phyloP scores from a whole-genome alignment of 1,140 invertebrate genomes.

The Parapsyche elsis region DNA sequence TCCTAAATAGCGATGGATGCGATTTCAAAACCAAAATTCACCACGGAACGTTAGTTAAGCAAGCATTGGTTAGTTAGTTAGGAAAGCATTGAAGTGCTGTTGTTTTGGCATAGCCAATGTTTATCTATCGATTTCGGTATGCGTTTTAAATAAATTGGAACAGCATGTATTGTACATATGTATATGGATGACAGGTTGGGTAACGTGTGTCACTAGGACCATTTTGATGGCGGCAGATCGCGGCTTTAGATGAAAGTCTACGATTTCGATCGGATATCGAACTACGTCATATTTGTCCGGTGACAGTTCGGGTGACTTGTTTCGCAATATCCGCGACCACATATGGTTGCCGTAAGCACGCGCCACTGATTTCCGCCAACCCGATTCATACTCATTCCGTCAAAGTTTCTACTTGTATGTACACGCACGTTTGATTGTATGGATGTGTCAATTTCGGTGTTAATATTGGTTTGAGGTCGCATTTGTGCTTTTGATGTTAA shows the following conservation, averaged over 20 bases:
- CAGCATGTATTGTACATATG: not conserved
- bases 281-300: too few species aligned
- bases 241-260: constrained; percentile 43
- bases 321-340: not conserved
- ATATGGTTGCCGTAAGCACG: not conserved
- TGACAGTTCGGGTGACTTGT: not conserved
- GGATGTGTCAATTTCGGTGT: not conserved
- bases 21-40: too few species aligned
- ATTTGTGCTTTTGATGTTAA: constrained; percentile 51
- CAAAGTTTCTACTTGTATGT: too few species aligned
- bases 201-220: constrained; percentile 32
- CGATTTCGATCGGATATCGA: not conserved
- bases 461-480: constrained; percentile 10
- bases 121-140: not conserved
- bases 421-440: too few species aligned
- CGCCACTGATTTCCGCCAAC: not conserved
- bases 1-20: too few species aligned
- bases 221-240: constrained; percentile 32
- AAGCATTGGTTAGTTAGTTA: too few species aligned
- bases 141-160: not conserved
- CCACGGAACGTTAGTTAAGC: too few species aligned
- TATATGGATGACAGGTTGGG: constrained; percentile 42
- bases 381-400: not conserved
- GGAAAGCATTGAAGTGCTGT: too few species aligned
- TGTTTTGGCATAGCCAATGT: too few species aligned